These are phyloP conservation scores for Gyrodactylus bullatarudis DNA, from an alignment of 1,140 invertebrate genomes.

Conservation along the genomic window DNA sequence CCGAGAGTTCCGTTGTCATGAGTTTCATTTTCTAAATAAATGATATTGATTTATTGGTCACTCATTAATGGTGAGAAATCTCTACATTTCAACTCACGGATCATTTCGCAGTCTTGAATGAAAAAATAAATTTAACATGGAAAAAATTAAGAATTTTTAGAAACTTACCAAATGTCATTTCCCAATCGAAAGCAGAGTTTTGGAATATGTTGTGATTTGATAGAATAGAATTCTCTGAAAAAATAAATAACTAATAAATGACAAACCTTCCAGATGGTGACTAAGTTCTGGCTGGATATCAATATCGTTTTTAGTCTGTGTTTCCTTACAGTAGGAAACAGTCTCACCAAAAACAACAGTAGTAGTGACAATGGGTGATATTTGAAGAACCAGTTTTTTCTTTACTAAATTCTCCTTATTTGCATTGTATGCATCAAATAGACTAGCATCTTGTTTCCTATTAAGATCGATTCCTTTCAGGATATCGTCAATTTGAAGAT, in stretches of 20 bases:
- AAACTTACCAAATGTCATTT: neutral
- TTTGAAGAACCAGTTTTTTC: too few relatives aligned
- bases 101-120: neutral
- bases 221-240: neutral
- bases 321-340: neutral
- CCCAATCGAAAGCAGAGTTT: neutral
- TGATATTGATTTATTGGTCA: neutral
- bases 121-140: neutral
- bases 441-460: neutral
- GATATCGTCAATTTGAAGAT: neutral
- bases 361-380: neutral
- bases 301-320: neutral
- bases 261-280: too few relatives aligned
- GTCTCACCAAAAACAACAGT: neutral
- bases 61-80: neutral
- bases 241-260: neutral
- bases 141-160: neutral
- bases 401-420: neutral
- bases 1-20: neutral
- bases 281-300: neutral
- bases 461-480: neutral
- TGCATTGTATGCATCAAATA: neutral
- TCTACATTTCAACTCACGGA: neutral
- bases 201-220: neutral
- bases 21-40: neutral